Percentiles rank a stretch among this genome's conserved stretches.
phyloP scores from a whole-genome alignment of 2,113 vertebrate species.

The Caretta caretta region DNA sequence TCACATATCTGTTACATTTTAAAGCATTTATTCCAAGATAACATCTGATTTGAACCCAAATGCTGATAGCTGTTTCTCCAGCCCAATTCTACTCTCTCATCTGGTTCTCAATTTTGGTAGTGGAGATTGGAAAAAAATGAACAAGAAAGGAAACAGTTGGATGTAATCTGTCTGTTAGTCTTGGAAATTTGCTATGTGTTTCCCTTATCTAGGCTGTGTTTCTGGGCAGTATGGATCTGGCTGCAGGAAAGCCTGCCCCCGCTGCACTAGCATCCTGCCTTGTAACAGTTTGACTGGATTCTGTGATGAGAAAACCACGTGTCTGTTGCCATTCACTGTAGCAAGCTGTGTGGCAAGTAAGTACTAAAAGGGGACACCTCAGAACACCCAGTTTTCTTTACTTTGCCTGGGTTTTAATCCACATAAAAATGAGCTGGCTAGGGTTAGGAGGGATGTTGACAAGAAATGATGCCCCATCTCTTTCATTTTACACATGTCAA shows the following conservation, averaged over 20 bases:
- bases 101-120: not conserved
- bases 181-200: not conserved
- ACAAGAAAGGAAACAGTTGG: not conserved
- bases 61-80: not conserved
- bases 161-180: not conserved
- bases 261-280: not conserved
- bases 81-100: not conserved
- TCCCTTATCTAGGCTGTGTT: not conserved
- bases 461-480: not conserved
- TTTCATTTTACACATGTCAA: not conserved
- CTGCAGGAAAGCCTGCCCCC: not conserved
- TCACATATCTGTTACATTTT: not conserved
- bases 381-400: not conserved
- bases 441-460: not conserved
- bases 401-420: not conserved
- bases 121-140: not conserved
- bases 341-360: not conserved
- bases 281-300: constrained; percentile 23
- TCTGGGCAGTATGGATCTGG: not conserved
- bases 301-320: not conserved
- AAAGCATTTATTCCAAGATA: not conserved
- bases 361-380: not conserved
- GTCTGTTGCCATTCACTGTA: not conserved
- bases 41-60: not conserved
- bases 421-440: not conserved